Evolutionary conservation across 2,888 invertebrate species (phyloP), one percentile per base, ranked within the genome.

Genomic region (Caenorhabditis zanzibari): DNA sequence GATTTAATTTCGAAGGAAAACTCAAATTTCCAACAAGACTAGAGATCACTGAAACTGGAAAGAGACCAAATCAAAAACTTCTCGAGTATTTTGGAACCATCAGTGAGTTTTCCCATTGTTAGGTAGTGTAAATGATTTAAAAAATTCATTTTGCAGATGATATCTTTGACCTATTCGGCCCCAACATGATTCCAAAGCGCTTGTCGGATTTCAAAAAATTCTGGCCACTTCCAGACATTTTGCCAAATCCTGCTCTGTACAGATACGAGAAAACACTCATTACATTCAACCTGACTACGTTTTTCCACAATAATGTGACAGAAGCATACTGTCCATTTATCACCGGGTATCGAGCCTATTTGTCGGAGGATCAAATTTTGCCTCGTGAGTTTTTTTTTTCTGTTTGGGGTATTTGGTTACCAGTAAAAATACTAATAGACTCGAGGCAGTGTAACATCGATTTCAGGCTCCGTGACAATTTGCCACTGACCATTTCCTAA

Each of bases 161-260:
- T 44, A 71, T 79, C 44, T 61, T 63, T 63, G 71, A 79, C 6
- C 47, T 79, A 3, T 79, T 79, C 56, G 77, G 77, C 32, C 41
- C n/a, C 2, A 32, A 79, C 22, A 64, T 71, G 22, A n/a, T 64
- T n/a, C 79, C 79, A 9, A 79, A 72, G 19, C 63, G 79, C 7
- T 26, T 79, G 9, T 79, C 79, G 38, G 71, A 79, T n/a, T 79
- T 79, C 38, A 32, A 19, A 1, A 63, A 64, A 5, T 71, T 63
- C 47, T 79, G 79, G 79, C 14, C 71, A 12, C 52, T 79, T 1
- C 79, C 79, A n/a, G 79, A 79, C 28, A 61, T 79, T 24, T 32
- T 71, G 32, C 79, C 79, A 9, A 79, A 79, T 26, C 32, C 47
- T 9, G 63, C 56, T 9, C 54, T 79, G 28, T 35, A 58, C 9